phyloP scores from a whole-genome alignment of 2,797 vertebrate species.

The Lithobates sylvaticus region DNA sequence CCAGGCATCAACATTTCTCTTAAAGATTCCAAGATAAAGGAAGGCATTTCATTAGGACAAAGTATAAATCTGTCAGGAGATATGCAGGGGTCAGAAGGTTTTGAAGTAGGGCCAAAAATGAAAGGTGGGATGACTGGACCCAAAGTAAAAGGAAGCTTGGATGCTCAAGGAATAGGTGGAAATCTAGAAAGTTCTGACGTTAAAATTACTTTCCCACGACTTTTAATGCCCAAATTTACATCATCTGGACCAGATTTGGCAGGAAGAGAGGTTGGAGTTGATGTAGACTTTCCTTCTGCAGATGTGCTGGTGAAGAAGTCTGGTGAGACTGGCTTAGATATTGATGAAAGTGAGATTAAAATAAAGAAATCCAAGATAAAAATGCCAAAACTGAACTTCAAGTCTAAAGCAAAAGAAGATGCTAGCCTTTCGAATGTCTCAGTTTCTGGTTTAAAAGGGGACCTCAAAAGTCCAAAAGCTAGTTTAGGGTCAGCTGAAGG shows the following conservation, averaged over 20 bases:
- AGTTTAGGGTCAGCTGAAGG: constrained; percentile 78
- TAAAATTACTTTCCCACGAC: constrained; percentile 86
- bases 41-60: constrained; percentile 24
- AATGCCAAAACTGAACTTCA: constrained; percentile 89
- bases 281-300: constrained; percentile 75
- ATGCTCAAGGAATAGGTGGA: constrained; percentile 46
- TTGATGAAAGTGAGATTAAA: constrained; percentile 78
- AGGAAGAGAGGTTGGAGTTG: constrained; percentile 77
- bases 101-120: constrained; percentile 67
- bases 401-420: constrained; percentile 86
- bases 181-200: constrained; percentile 66
- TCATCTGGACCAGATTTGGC: constrained; percentile 77
- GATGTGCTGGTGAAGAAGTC: constrained; percentile 29
- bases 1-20: constrained; percentile 60
- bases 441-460: constrained; percentile 74
- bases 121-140: constrained; percentile 58
- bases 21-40: too few species aligned
- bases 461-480: constrained; percentile 80
- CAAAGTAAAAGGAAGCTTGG: constrained; percentile 50
- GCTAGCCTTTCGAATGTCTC: constrained; percentile 67
- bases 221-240: constrained; percentile 87
- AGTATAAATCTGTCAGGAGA: constrained; percentile 3
- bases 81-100: constrained; percentile 54
- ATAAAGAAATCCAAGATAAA: constrained; percentile 87
- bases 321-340: constrained; percentile 72